These are phyloP conservation scores for Lycophotia porphyrea DNA, from an alignment of 2,888 invertebrate species.

Conservation along the genomic window DNA sequence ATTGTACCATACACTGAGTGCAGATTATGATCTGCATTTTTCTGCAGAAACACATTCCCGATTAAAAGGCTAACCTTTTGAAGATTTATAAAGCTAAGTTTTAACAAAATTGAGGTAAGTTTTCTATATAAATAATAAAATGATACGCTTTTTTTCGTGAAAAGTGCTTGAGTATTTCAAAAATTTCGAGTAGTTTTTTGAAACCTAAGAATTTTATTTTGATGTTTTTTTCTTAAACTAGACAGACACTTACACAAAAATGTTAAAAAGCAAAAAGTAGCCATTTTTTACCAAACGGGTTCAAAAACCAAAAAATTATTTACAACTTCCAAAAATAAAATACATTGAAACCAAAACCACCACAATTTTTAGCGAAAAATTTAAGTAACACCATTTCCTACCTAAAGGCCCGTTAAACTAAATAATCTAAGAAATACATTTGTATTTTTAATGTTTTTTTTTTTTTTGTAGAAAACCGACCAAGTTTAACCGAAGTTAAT, in stretches of 20 bases:
- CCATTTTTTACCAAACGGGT: not conserved
- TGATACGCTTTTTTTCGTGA: not conserved
- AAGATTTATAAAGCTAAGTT: slow-evolving; percentile 38
- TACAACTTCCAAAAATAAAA: not conserved
- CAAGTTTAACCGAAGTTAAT: slow-evolving; percentile 35
- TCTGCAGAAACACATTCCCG: slow-evolving; percentile 48
- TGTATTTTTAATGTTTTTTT: slow-evolving; percentile 30
- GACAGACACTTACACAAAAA: not conserved
- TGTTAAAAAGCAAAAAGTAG: not conserved
- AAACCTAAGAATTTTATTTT: not conserved
- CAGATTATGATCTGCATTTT: slow-evolving; percentile 63
- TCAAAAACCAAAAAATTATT: not conserved
- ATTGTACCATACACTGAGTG: not conserved
- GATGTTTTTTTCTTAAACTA: not conserved
- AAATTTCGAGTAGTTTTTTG: not conserved
- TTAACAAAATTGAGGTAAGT: not conserved
- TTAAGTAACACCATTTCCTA: not conserved
- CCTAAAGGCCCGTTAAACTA: not conserved
- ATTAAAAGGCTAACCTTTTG: slow-evolving; percentile 46
- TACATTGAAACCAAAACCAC: not conserved
- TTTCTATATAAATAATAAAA: slow-evolving; percentile 4
- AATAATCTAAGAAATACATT: slow-evolving; percentile 9
- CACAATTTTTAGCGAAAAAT: not conserved
- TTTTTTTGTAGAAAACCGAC: not conserved
- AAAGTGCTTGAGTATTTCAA: not conserved